Percentiles rank a stretch among this genome's conserved stretches.
Evolutionary conservation across 2,888 invertebrate species (phyloP).

Genomic region (Cheilosia vulpina): DNA sequence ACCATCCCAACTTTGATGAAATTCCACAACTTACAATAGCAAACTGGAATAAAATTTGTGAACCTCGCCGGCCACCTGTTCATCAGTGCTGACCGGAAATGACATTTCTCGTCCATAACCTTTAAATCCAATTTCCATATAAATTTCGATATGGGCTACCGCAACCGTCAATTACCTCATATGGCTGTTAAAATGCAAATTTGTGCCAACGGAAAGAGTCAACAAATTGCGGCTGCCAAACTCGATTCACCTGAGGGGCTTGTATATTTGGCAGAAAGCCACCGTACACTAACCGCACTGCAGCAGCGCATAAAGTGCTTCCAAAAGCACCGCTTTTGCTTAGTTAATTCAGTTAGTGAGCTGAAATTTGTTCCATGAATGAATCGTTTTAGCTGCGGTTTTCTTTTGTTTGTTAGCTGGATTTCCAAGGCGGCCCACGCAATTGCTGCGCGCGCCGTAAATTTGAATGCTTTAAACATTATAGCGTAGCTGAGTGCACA

Average conservation of each 20-base stretch:
- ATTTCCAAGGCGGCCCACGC: constrained; percentile 64
- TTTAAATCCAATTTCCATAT: constrained; percentile 34
- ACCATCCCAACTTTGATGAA: not conserved
- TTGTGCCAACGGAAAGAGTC: constrained; percentile 49
- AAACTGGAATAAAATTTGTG: not conserved
- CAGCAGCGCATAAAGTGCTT: not conserved
- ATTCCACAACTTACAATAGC: not conserved
- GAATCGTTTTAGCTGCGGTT: constrained; percentile 59
- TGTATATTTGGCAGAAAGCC: constrained; percentile 41
- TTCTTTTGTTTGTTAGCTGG: constrained; percentile 53
- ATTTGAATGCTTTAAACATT: constrained; percentile 59
- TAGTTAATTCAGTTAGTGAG: constrained; percentile 34
- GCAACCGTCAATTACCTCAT: constrained; percentile 57
- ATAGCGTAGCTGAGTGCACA: constrained; percentile 13
- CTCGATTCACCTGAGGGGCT: constrained; percentile 35
- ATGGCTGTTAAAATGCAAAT: constrained; percentile 49
- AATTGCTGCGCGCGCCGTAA: constrained; percentile 47
- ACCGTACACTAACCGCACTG: constrained; percentile 30
- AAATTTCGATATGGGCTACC: constrained; percentile 35
- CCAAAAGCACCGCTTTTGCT: constrained; percentile 16
- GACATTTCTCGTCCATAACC: constrained; percentile 41
- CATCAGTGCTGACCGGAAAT: constrained; percentile 40
- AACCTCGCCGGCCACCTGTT: constrained; percentile 7
- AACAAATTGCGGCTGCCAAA: constrained; percentile 65
- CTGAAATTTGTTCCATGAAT: constrained; percentile 63